Base-by-base conservation (phyloP, 2,113 vertebrate species). In the Xenus cinereus region DNA sequence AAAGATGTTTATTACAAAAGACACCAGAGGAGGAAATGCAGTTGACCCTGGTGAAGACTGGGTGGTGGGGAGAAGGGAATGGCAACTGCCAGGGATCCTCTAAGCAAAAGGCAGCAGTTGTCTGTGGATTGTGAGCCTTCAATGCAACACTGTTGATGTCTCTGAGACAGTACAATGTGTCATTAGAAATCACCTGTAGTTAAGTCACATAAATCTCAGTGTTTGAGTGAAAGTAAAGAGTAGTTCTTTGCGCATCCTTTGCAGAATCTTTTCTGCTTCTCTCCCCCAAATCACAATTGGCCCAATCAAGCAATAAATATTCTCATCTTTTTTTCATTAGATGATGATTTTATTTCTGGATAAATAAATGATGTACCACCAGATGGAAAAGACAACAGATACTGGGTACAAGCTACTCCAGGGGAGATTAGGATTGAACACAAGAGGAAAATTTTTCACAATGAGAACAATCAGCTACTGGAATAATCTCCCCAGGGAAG, bases 121-220 rank as follows among this genome's bases (percentile, higher is more conserved):
- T 48, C 22, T 84, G 46, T 56, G 59, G 66, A 33, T 50, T 48
- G 17, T 71, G 68, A 71, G 68, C 28, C 56, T 71, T 66, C 80
- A 57, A 16, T n/a, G 45, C 19, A 57, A 6, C 5, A 4, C 51
- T 22, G 33, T 33, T 76, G 69, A 19, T 43, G 21, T 60, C 74
- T 53, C 53, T 0, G 0, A 50, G 81, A 22, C 27, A 75, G 41
- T 51, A 45, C 24, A 30, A 12, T 2, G 10, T 46, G 57, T 43
- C 6, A 0, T 32, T 76, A 54, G 77, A 72, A 93, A 59, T 60
- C 73, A 75, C 51, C 64, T 41, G 20, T 19, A 62, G 32, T 59
- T 37, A 74, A 62, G 23, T 21, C 60, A 27, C 1, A 0, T 39
- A 54, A 28, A 17, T 64, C 35, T 62, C 2, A 0, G 67, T 54